Conservation (phyloP, 2,797 vertebrate species). For the Uromys caudimaculatus region DNA sequence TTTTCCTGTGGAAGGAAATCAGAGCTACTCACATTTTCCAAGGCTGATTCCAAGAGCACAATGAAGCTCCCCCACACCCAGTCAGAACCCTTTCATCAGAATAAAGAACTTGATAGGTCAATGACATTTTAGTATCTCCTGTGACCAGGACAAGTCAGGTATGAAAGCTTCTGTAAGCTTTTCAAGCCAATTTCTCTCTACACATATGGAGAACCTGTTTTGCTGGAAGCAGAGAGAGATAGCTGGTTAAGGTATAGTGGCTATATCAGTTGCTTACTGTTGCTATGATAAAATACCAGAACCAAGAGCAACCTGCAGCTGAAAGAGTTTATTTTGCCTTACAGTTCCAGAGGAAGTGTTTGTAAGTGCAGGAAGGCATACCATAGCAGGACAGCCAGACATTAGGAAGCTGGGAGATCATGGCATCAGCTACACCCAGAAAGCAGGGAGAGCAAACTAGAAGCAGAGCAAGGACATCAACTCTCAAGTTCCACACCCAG, state of each 20-base stretch:
- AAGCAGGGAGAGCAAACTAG: no score
- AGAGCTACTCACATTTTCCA: not conserved
- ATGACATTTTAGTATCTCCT: not conserved
- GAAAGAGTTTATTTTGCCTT: not conserved
- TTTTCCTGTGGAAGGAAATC: not conserved
- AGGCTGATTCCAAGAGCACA: not conserved
- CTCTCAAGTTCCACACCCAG: not conserved
- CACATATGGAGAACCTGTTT: not conserved
- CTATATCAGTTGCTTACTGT: not conserved
- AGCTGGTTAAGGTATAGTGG: not conserved
- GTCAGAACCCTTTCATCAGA: not conserved
- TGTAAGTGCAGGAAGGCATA: no score
- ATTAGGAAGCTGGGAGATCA: not conserved
- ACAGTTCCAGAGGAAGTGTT: not conserved
- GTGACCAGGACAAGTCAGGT: not conserved
- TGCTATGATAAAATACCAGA: not conserved
- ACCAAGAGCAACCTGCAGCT: not conserved
- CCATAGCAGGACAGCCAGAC: not conserved
- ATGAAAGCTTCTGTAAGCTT: not conserved
- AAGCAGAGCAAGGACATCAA: not conserved
- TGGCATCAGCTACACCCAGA: not conserved
- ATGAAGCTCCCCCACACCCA: not conserved
- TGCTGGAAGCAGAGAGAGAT: not conserved
- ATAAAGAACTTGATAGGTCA: not conserved
- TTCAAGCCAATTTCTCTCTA: conserved; percentile 23